Conservation (phyloP, 2,888 invertebrate species). For the Criorhina ranunculi region DNA sequence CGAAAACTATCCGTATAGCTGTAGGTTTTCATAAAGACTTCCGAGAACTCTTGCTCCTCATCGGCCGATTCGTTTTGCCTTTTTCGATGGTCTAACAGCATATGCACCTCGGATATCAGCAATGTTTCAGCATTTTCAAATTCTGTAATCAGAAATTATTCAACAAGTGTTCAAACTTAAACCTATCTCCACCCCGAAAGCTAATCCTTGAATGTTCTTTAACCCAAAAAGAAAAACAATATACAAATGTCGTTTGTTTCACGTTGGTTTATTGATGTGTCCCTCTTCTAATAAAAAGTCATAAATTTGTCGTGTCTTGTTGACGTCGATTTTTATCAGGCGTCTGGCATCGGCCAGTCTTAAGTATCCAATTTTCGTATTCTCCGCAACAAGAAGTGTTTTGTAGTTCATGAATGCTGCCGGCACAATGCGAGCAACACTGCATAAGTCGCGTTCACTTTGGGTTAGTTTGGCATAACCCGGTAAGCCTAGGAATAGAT, state of each 20-base stretch:
- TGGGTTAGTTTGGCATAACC: conserved; percentile 90
- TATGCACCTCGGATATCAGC: conserved; percentile 97
- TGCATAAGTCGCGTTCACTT: conserved; percentile 91
- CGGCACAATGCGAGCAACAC: conserved; percentile 90
- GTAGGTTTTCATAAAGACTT: conserved; percentile 98
- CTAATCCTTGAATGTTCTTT: background rate
- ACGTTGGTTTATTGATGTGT: conserved; percentile 87
- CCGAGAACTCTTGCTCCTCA: conserved; percentile 99
- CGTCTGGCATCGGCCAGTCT: conserved; percentile 92
- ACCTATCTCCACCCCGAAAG: background rate
- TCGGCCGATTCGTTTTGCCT: conserved; percentile 99
- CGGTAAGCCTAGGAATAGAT: conserved; percentile 88
- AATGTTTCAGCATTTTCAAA: conserved; percentile 99
- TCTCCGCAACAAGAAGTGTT: conserved; percentile 90
- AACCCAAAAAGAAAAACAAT: conserved; percentile 16
- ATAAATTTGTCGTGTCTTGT: conserved; percentile 94
- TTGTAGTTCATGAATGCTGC: conserved; percentile 92
- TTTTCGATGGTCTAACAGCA: conserved; percentile 98
- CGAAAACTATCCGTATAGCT: conserved; percentile 98
- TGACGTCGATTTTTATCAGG: conserved; percentile 96
- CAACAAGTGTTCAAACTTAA: background rate
- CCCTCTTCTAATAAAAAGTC: conserved; percentile 91
- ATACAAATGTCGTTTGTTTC: conserved; percentile 70
- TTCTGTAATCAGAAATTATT: conserved; percentile 86
- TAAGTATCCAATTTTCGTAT: conserved; percentile 90